A percentile compares a stretch with the other conserved stretches of the same genome.
Conservation (phyloP, 1,140 invertebrate species). For the Habropoda laboriosa region DNA sequence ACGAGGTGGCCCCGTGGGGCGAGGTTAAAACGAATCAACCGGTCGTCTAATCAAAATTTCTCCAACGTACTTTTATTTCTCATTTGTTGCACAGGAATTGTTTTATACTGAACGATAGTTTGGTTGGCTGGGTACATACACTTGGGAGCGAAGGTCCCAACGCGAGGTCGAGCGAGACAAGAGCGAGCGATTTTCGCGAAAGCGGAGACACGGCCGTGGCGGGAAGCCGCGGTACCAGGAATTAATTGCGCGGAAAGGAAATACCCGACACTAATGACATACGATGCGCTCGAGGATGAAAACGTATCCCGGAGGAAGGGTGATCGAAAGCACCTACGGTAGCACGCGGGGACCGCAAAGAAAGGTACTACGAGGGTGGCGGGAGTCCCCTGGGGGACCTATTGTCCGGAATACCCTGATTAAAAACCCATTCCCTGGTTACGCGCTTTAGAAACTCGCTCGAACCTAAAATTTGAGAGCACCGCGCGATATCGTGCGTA, state of each 20-base stretch:
- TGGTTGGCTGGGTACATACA: too few species aligned
- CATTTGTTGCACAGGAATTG: too few species aligned
- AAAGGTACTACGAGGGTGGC: slow-evolving; percentile 76
- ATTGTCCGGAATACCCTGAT: slow-evolving; percentile 80
- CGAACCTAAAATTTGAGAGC: slow-evolving; percentile 59
- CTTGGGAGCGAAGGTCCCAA: too few species aligned
- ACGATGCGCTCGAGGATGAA: slow-evolving; percentile 46
- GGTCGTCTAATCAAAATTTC: too few species aligned
- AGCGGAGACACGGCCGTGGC: neutral
- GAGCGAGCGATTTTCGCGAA: neutral
- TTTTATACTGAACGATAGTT: too few species aligned
- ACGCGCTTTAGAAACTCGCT: slow-evolving; percentile 68
- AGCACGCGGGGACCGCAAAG: slow-evolving; percentile 72
- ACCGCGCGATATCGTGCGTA: slow-evolving; percentile 53
- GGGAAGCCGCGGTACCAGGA: neutral
- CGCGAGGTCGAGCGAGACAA: too few species aligned
- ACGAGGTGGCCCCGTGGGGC: too few species aligned
- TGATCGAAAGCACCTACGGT: slow-evolving; percentile 69
- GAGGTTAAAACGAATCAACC: too few species aligned
- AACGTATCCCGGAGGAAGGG: slow-evolving; percentile 56
- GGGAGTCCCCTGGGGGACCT: slow-evolving; percentile 75
- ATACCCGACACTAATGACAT: slow-evolving; percentile 50
- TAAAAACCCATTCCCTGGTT: slow-evolving; percentile 79
- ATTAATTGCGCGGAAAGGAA: slow-evolving; percentile 62
- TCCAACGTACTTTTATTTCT: too few species aligned